Evolutionary conservation across 2,888 invertebrate species (phyloP), one percentile per base, ranked within the genome.

Genomic region (Dicranocentrus wangi): DNA sequence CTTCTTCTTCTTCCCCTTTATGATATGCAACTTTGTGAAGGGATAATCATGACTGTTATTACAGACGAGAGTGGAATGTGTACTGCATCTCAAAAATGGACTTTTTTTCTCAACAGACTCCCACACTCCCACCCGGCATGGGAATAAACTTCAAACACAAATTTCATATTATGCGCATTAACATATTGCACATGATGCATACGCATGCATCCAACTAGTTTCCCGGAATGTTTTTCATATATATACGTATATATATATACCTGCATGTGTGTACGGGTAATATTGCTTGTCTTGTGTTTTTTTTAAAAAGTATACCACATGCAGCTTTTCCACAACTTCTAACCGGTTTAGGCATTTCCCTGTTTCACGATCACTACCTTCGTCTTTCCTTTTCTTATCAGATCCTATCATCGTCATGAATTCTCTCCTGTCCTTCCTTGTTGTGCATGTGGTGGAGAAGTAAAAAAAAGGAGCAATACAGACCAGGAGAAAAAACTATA

Each of bases 11-110:
- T 58, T 25, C 47, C 47, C 60, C 61, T 68, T 68, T 76, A 76
- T 76, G 76, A 68, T 42, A 69, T 60, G 68, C 75, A 76, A 66
- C 55, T 58, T 32, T 47, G 19, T 23, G 61, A 60, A 23, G 28
- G 47, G 63, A 77, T 77, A 77, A 77, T 77, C 77, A 70, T 77
- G 70, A 77, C 60, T 47, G 77, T 77, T 77, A 77, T 77, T 77
- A 69, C 51, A 58, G 63, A 53, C 47, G n/a, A n/a, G n/a, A 61
- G 61, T 51, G 70, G 39, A n/a, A 19, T 77, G 76, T 76, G 77
- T 63, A 47, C 69, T 63, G 77, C 60, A 77, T 77, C 58, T 28
- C 61, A 77, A 77, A 23, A 42, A 61, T 70, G 39, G 25, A 60
- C 58, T 21, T 43, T 39, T n/a, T 65, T 61, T 61, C 61, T 47